phyloP scores from a whole-genome alignment of 2,888 invertebrate genomes.

The Auanema sp. region DNA sequence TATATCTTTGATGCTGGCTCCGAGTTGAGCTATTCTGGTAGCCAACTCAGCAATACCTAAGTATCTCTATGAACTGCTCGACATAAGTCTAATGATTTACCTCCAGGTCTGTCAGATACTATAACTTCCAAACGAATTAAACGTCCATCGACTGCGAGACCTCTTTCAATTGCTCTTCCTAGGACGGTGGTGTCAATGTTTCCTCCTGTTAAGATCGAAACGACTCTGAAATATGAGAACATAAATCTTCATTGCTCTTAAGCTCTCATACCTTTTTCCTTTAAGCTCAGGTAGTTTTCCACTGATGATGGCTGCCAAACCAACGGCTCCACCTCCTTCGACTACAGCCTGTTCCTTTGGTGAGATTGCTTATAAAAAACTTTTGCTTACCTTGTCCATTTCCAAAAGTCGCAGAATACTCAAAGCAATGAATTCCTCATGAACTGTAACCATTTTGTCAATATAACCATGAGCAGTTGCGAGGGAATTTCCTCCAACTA shows the following conservation, averaged over 20 bases:
- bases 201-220: conserved; percentile 68
- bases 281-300: conserved; percentile 79
- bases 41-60: conserved; percentile 67
- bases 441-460: conserved; percentile 68
- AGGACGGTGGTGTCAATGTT: conserved; percentile 70
- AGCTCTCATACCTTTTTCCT: conserved; percentile 70
- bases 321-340: conserved; percentile 82
- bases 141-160: conserved; percentile 68
- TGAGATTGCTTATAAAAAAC: conserved; percentile 66
- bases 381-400: conserved; percentile 69
- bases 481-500: conserved; percentile 83
- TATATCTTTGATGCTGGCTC: conserved; percentile 82
- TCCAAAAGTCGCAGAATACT: conserved; percentile 68
- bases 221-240: conserved; percentile 64
- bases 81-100: conserved; percentile 61
- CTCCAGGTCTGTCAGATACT: conserved; percentile 69
- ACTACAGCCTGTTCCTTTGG: conserved; percentile 75
- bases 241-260: not conserved
- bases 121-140: conserved; percentile 66
- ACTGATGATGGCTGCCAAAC: conserved; percentile 81
- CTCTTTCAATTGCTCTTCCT: conserved; percentile 66
- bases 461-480: conserved; percentile 76
- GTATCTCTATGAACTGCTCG: not conserved
- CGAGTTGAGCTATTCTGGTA: conserved; percentile 65
- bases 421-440: conserved; percentile 68